Conservation (phyloP, 2,888 invertebrate species). For the Epinotia demarniana region DNA sequence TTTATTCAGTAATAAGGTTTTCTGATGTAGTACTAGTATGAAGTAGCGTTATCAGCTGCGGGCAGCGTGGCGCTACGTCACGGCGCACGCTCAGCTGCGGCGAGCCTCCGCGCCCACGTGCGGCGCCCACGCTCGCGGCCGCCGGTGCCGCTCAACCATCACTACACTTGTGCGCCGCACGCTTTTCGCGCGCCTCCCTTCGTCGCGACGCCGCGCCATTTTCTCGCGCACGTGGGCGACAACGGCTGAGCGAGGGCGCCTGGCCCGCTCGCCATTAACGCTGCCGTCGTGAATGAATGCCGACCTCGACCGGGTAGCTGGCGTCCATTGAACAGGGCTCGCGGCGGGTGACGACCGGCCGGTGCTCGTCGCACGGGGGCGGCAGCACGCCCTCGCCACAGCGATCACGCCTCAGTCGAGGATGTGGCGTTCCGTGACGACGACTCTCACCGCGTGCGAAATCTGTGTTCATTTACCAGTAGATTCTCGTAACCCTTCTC, state of each 20-base stretch:
- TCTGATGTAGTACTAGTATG: not conserved
- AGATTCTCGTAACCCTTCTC: constrained; percentile 66
- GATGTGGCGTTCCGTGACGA: constrained; percentile 81
- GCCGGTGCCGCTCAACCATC: constrained; percentile 64
- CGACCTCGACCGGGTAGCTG: constrained; percentile 79
- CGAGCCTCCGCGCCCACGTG: constrained; percentile 79
- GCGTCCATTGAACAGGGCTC: constrained; percentile 79
- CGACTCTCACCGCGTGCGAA: constrained; percentile 77
- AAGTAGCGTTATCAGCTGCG: constrained; percentile 19
- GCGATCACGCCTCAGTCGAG: constrained; percentile 85
- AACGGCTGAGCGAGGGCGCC: constrained; percentile 73
- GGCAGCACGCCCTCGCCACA: constrained; percentile 80
- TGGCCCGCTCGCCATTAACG: constrained; percentile 79
- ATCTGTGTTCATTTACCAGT: constrained; percentile 82
- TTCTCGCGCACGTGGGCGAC: constrained; percentile 84
- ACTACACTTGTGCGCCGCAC: constrained; percentile 77
- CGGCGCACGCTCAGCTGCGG: constrained; percentile 58
- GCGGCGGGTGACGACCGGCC: constrained; percentile 76
- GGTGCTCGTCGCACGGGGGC: constrained; percentile 71
- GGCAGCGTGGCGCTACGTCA: constrained; percentile 52
- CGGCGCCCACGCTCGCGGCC: constrained; percentile 62
- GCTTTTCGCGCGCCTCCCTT: constrained; percentile 82
- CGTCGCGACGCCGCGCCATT: constrained; percentile 82
- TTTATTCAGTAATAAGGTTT: constrained; percentile 1
- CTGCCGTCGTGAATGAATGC: constrained; percentile 82